These are phyloP conservation scores for Cyrtorhinus lividipennis DNA, from an alignment of 1,140 invertebrate genomes.

Conservation along the genomic window DNA sequence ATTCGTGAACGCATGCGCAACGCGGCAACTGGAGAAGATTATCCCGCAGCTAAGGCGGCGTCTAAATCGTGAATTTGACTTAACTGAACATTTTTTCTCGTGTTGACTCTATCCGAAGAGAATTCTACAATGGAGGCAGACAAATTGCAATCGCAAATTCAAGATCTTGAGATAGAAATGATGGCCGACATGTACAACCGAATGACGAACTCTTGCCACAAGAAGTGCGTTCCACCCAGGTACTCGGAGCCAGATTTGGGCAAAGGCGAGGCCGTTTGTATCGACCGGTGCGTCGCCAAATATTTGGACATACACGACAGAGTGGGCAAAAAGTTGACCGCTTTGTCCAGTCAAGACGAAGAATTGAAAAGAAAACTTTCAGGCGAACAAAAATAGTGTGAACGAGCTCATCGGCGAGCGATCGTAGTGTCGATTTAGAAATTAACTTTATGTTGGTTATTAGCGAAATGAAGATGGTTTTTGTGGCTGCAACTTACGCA, in stretches of 20 bases:
- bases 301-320: slow-evolving; percentile 93
- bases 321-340: slow-evolving; percentile 89
- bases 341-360: slow-evolving; percentile 81
- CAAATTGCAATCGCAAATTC: slow-evolving; percentile 60
- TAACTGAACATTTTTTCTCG: too few relatives aligned
- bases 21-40: slow-evolving; percentile 47
- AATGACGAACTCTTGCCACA: slow-evolving; percentile 83
- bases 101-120: too few relatives aligned
- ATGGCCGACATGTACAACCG: slow-evolving; percentile 98
- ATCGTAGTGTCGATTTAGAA: neutral
- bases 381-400: slow-evolving; percentile 18
- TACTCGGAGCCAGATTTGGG: slow-evolving; percentile 84
- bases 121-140: slow-evolving; percentile 41
- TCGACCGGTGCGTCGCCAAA: slow-evolving; percentile 95
- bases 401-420: neutral
- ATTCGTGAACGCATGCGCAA: slow-evolving; percentile 53
- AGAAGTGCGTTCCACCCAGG: slow-evolving; percentile 89
- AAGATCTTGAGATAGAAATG: slow-evolving; percentile 96
- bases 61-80: too few relatives aligned
- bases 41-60: neutral
- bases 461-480: too few relatives aligned
- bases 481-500: too few relatives aligned
- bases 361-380: slow-evolving; percentile 45
- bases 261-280: slow-evolving; percentile 94
- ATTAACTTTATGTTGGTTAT: neutral